Evolutionary conservation across 2,797 vertebrate genomes (phyloP).

Genomic region (Mycteria americana): DNA sequence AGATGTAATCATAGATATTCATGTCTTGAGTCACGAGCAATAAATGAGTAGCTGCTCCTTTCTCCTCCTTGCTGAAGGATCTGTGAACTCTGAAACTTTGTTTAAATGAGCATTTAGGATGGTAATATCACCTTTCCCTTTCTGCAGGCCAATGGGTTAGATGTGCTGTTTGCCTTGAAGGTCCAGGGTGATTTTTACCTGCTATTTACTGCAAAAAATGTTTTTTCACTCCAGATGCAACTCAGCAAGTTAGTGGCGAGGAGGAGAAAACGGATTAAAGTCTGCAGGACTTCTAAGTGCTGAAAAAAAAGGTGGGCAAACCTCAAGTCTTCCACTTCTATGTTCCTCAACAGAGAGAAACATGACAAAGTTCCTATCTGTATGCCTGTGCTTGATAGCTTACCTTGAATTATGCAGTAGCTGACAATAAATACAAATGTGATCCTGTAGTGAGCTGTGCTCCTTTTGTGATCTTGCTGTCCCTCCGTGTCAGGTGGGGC

Average conservation of each 20-base stretch:
- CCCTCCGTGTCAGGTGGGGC: not conserved
- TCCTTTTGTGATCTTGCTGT: not conserved
- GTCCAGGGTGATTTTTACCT: not conserved
- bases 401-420: not conserved
- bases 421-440: not conserved
- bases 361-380: not conserved
- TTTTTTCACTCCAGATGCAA: not conserved
- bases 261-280: not conserved
- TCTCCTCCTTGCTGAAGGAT: not conserved
- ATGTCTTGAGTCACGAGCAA: not conserved
- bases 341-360: not conserved
- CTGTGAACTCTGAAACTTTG: not conserved
- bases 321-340: not conserved
- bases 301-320: not conserved
- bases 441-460: not conserved
- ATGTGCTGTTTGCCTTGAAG: not conserved
- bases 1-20: not conserved
- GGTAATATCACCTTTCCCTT: not conserved
- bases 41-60: not conserved
- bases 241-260: not conserved
- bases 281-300: not conserved
- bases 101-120: not conserved
- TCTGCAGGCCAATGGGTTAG: not conserved
- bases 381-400: not conserved
- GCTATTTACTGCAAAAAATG: not conserved